Evolutionary conservation across 2,888 invertebrate species (phyloP).

Genomic region (Ypsolopha scabrella): DNA sequence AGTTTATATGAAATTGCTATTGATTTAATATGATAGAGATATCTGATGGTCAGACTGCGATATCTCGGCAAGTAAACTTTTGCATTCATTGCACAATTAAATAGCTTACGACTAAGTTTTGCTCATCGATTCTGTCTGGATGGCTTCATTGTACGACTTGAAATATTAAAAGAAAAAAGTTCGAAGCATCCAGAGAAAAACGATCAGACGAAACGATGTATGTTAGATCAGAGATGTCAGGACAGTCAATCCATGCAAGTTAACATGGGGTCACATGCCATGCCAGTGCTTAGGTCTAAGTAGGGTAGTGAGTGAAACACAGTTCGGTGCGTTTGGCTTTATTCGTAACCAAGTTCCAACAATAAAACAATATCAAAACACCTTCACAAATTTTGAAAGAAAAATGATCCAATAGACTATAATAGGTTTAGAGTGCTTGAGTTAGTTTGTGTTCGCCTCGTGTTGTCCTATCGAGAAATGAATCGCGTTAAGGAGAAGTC

Average conservation of each 20-base stretch:
- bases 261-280: constrained; percentile 32
- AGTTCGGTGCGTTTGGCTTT: constrained; percentile 64
- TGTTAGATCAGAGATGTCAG: constrained; percentile 13
- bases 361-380: constrained; percentile 40
- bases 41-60: background rate
- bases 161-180: background rate
- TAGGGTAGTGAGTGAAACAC: constrained; percentile 66
- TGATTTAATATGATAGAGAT: background rate
- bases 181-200: background rate
- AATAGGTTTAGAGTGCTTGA: constrained; percentile 42
- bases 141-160: background rate
- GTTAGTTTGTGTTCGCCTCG: background rate
- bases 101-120: background rate
- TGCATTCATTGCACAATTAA: background rate
- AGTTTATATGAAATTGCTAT: too few relatives aligned
- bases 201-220: constrained; percentile 20
- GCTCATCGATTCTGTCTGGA: background rate
- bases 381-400: constrained; percentile 43
- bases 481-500: background rate
- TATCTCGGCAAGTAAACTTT: background rate
- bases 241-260: constrained; percentile 45
- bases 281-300: constrained; percentile 55
- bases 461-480: background rate
- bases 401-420: constrained; percentile 36
- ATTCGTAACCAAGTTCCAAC: constrained; percentile 47